Conservation (phyloP, 2,797 vertebrate genomes). For the Potorous gilbertii region DNA sequence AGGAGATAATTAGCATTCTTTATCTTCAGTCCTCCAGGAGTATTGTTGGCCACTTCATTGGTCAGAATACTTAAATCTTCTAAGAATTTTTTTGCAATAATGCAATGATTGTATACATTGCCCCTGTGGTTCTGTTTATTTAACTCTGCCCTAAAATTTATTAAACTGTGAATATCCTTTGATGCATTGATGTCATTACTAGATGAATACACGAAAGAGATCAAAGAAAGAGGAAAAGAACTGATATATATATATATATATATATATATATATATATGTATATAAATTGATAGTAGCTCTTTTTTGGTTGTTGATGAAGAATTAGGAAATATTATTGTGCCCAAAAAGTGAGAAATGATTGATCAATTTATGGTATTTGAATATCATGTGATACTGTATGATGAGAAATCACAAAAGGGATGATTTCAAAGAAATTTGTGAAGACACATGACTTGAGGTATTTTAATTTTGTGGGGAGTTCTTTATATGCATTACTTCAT, state of each 20-base stretch:
- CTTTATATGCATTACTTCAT: background rate
- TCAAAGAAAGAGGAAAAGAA: background rate
- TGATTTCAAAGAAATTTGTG: background rate
- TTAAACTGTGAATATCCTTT: background rate
- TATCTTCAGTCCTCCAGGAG: background rate
- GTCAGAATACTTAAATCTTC: background rate
- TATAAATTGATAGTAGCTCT: background rate
- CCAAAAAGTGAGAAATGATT: background rate
- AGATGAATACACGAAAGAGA: background rate
- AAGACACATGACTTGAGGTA: background rate
- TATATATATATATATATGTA: too few species aligned
- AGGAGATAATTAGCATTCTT: background rate
- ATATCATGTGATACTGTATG: background rate
- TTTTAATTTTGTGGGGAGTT: background rate
- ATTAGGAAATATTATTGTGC: background rate
- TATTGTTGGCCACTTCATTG: background rate
- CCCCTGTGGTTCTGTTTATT: background rate
- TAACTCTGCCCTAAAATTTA: background rate
- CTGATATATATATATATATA: too few species aligned
- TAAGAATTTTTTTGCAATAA: background rate
- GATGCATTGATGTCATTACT: background rate
- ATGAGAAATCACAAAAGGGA: background rate
- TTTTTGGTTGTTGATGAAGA: background rate
- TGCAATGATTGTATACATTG: background rate
- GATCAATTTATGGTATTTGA: background rate